These are phyloP conservation scores for Sander lucioperca DNA, from an alignment of 2,113 vertebrate genomes.

Conservation along the genomic window DNA sequence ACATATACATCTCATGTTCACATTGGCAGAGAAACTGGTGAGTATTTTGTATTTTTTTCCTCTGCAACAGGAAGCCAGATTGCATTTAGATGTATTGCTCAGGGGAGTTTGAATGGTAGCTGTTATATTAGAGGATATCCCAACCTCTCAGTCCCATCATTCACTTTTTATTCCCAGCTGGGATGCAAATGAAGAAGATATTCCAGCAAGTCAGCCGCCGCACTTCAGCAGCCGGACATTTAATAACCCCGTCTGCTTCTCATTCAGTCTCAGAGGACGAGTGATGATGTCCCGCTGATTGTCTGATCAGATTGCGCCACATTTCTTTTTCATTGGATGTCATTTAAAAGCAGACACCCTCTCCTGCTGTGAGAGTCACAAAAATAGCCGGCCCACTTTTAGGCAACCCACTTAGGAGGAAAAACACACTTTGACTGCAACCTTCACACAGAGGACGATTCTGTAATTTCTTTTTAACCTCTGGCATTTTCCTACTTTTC, in stretches of 20 bases:
- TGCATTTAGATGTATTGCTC: constrained; percentile 3
- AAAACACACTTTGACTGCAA: constrained; percentile 52
- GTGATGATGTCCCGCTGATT: constrained; percentile 17
- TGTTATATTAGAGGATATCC: constrained; percentile 6
- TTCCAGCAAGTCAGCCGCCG: background rate
- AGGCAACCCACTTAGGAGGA: constrained; percentile 63
- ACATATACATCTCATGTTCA: background rate
- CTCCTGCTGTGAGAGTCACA: constrained; percentile 36
- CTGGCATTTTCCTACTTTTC: constrained; percentile 3
- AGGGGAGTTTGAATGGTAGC: background rate
- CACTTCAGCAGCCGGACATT: constrained; percentile 5
- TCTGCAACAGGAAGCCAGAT: constrained; percentile 4
- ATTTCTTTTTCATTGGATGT: constrained; percentile 15
- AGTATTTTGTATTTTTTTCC: background rate
- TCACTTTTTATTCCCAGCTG: constrained; percentile 1
- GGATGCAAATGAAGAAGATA: constrained; percentile 2
- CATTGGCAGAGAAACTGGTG: background rate
- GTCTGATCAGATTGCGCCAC: constrained; percentile 39
- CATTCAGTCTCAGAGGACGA: constrained; percentile 9
- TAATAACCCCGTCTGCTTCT: constrained; percentile 4
- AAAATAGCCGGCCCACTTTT: constrained; percentile 77
- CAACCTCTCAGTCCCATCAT: constrained; percentile 10
- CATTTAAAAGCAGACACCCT: constrained; percentile 36
- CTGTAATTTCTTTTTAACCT: constrained; percentile 1
- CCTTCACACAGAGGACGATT: constrained; percentile 59